Conservation (phyloP, 2,113 vertebrate species). For the Burhinus bistriatus region DNA sequence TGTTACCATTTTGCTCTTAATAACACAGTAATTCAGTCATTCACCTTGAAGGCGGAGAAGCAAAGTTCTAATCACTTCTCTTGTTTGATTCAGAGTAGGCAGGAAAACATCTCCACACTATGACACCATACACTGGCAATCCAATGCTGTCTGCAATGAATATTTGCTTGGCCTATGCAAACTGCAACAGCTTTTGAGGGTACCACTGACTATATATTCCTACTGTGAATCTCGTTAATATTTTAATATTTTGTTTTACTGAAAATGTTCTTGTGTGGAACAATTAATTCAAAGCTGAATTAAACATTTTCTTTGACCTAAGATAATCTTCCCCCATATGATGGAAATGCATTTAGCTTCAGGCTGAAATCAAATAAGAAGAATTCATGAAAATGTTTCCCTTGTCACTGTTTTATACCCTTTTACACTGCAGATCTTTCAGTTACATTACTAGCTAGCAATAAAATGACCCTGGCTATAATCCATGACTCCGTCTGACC, state of each 20-base stretch:
- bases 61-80: neutral
- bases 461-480: neutral
- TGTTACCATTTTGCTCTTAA: neutral
- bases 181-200: neutral
- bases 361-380: neutral
- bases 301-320: neutral
- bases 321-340: neutral
- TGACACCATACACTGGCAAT: neutral
- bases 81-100: neutral
- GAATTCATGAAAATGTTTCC: neutral
- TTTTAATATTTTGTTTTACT: neutral
- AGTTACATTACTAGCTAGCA: neutral
- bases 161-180: neutral
- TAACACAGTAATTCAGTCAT: neutral
- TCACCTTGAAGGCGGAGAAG: neutral
- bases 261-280: neutral
- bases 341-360: neutral
- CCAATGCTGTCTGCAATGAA: neutral
- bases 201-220: neutral
- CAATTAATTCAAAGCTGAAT: neutral
- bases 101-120: neutral
- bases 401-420: neutral
- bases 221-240: neutral
- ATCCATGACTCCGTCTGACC: neutral
- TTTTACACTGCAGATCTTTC: neutral